A percentile compares a stretch with the other conserved stretches of the same genome.
These are phyloP conservation scores for Apodemus sylvaticus DNA, from an alignment of 2,113 vertebrate genomes.

Conservation along the genomic window DNA sequence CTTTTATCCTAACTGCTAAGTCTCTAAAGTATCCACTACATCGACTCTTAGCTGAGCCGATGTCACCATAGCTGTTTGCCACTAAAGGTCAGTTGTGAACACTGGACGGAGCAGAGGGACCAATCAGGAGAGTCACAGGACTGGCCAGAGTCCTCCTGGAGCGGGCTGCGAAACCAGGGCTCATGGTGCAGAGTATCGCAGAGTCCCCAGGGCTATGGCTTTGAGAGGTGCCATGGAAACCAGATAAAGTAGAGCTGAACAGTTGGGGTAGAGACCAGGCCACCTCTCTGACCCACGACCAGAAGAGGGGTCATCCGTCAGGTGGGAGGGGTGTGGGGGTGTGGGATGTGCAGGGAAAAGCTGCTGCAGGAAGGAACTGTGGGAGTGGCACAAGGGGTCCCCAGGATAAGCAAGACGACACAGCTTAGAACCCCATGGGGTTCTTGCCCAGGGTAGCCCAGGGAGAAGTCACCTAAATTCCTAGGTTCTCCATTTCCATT, in stretches of 20 bases:
- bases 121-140: neutral
- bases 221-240: neutral
- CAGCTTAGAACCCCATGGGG: neutral
- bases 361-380: neutral
- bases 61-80: accelerated
- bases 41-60: neutral
- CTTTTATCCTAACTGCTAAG: neutral
- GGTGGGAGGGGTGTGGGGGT: neutral
- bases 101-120: neutral
- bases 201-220: neutral
- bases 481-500: neutral
- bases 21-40: accelerated
- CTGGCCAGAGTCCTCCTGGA: neutral
- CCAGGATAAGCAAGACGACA: too few relatives aligned
- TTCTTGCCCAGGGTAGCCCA: neutral
- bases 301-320: neutral
- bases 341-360: neutral
- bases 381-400: neutral
- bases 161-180: neutral
- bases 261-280: neutral
- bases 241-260: neutral
- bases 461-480: neutral
- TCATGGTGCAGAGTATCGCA: accelerated
- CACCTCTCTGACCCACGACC: too few relatives aligned
- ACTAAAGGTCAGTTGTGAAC: neutral